A percentile compares a stretch with the other conserved stretches of the same genome.
Evolutionary conservation across 2,888 invertebrate species (phyloP).

Genomic region (Eupelmus urozonus): DNA sequence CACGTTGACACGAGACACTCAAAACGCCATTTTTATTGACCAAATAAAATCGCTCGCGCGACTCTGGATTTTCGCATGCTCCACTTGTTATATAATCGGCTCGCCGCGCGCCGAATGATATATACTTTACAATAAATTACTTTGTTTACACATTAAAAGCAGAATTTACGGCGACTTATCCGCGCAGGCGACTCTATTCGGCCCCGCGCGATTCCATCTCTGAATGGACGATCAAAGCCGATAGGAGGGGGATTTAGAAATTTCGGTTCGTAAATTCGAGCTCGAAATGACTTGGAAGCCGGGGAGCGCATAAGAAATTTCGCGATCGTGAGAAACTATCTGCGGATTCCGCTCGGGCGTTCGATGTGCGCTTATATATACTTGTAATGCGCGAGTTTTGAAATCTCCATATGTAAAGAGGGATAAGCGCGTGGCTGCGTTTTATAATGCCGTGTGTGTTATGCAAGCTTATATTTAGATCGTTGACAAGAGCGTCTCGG

Average conservation of each 20-base stretch:
- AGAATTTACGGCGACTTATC: slow-evolving; percentile 10
- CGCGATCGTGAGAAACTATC: slow-evolving; percentile 59
- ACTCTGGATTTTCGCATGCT: not conserved
- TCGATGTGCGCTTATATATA: slow-evolving; percentile 2
- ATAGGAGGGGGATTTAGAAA: slow-evolving; percentile 17
- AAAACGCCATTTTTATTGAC: not conserved
- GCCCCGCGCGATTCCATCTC: not conserved
- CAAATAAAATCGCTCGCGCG: not conserved
- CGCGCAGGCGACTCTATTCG: not conserved
- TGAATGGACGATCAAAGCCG: slow-evolving; percentile 20
- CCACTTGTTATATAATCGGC: not conserved
- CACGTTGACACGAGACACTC: not conserved
- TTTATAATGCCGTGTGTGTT: slow-evolving; percentile 48
- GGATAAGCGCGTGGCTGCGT: slow-evolving; percentile 32
- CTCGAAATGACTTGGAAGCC: slow-evolving; percentile 19
- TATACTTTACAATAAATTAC: slow-evolving; percentile 25
- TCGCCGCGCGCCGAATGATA: too few species aligned
- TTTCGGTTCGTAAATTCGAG: slow-evolving; percentile 38
- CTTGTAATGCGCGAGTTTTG: slow-evolving; percentile 23
- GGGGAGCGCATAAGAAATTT: too few species aligned
- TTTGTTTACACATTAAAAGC: slow-evolving; percentile 40
- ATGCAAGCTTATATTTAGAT: slow-evolving; percentile 52
- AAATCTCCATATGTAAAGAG: slow-evolving; percentile 32
- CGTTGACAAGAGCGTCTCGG: slow-evolving; percentile 44
- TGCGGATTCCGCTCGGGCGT: slow-evolving; percentile 24